Conservation (phyloP, 2,797 vertebrate genomes). For the Lithobates pipiens region DNA sequence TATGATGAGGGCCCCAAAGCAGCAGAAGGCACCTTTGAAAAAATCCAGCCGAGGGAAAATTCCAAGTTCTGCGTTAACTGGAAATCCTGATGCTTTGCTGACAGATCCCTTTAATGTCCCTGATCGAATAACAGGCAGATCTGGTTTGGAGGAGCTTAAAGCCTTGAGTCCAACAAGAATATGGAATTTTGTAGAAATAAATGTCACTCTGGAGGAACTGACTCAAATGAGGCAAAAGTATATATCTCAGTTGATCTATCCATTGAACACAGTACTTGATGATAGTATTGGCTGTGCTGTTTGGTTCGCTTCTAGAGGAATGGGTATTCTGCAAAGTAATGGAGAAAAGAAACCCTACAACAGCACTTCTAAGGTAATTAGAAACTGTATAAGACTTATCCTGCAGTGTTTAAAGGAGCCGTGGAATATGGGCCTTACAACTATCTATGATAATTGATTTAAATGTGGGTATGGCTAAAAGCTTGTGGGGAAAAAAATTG, state of each 20-base stretch:
- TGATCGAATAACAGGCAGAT: conserved; percentile 88
- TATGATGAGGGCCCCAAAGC: conserved; percentile 70
- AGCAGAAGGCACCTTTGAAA: conserved; percentile 63
- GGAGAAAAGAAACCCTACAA: conserved; percentile 73
- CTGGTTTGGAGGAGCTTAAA: conserved; percentile 85
- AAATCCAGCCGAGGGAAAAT: conserved; percentile 65
- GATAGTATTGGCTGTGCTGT: conserved; percentile 96
- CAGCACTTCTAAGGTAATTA: conserved; percentile 87
- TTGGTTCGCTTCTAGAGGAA: conserved; percentile 94
- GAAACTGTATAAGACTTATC: too few relatives aligned
- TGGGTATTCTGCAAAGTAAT: conserved; percentile 73
- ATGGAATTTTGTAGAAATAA: conserved; percentile 96
- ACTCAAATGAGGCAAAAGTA: conserved; percentile 76
- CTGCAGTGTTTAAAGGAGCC: too few relatives aligned
- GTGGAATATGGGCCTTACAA: too few relatives aligned
- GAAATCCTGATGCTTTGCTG: not conserved
- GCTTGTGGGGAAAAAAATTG: too few relatives aligned
- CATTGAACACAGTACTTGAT: conserved; percentile 90
- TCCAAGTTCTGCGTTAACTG: conserved; percentile 21
- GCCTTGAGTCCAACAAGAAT: conserved; percentile 79
- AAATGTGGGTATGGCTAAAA: too few relatives aligned
- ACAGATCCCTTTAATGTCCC: conserved; percentile 80
- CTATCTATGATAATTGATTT: too few relatives aligned
- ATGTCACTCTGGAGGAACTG: conserved; percentile 86
- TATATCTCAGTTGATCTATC: conserved; percentile 86